Base-by-base conservation (phyloP, 2,888 invertebrate genomes). In the Meghimatium bilineatum region DNA sequence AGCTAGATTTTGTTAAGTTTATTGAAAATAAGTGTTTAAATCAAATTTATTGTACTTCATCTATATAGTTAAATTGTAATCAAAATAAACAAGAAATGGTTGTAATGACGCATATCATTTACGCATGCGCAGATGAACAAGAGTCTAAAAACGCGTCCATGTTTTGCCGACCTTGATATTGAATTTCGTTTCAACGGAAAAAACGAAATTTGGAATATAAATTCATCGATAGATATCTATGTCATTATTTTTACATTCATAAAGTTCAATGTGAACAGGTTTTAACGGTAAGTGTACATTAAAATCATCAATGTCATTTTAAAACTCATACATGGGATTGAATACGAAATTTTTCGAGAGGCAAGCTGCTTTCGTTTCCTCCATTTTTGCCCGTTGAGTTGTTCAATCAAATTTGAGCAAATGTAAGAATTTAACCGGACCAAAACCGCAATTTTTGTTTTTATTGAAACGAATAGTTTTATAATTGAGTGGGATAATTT, bases 361-460 rank as follows among this genome's bases (percentile, higher is more conserved):
- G 10, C 67, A 34, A 38, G 38, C 76, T n/a, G 78, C 23, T 80
- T 85, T 76, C 82, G 86, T 85, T 83, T 86, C 86, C 86, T 85
- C 87, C 87, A 87, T 87, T 85, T 86, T 87, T 87, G 85, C 86
- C 87, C 84, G 85, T 87, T 84, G 81, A 29, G 77, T 76, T 81
- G 84, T 87, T 84, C 80, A 83, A 75, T 83, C 56, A 63, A 71
- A 75, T 85, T 84, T 83, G 83, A 85, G 85, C 81, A 84, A 85
- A 83, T 85, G 75, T 85, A 87, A 84, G 84, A 86, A 85, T 85
- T 66, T 76, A 85, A 86, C 85, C 86, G 86, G 86, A 74, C 72
- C 86, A 52, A 66, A 38, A 82, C 66, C 80, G 80, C 80, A 56
- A 56, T 32, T 75, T 82, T 84, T 80, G 76, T 69, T 72, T 83